These are phyloP conservation scores for Temnopleurus reevesii DNA, from an alignment of 53 echinoderm and acorn worm species.

Conservation along the genomic window DNA sequence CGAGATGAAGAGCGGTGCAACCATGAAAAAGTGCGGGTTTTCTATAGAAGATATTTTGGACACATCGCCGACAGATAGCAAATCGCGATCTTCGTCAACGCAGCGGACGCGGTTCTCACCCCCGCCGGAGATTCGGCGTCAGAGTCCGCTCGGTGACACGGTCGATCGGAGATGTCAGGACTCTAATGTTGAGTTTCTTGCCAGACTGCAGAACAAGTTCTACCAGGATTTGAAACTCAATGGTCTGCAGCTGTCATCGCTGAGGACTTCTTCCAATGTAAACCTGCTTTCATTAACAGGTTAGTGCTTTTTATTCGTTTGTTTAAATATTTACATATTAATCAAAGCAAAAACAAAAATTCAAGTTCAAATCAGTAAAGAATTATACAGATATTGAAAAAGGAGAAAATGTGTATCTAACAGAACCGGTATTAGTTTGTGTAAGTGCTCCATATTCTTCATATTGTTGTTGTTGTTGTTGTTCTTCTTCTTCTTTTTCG, in stretches of 20 bases:
- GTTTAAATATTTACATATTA: too few relatives aligned
- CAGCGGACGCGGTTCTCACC: background rate
- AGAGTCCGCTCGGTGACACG: background rate
- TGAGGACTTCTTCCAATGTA: background rate
- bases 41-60: constrained; percentile 54
- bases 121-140: constrained; percentile 2
- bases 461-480: too few relatives aligned
- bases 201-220: constrained; percentile 50
- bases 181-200: background rate
- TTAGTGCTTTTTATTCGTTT: background rate
- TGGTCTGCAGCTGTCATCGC: constrained; percentile 31
- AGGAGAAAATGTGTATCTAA: too few relatives aligned
- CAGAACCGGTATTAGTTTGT: too few relatives aligned
- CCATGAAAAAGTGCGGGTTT: constrained; percentile 53
- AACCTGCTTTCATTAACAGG: constrained; percentile 23
- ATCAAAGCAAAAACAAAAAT: too few relatives aligned
- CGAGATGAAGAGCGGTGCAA: background rate
- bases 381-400: too few relatives aligned
- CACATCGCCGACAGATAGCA: background rate
- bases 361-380: too few relatives aligned
- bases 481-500: too few relatives aligned
- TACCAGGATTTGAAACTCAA: constrained; percentile 48
- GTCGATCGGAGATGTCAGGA: background rate
- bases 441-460: too few relatives aligned
- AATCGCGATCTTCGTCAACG: background rate